Evolutionary conservation across 2,797 vertebrate genomes (phyloP), one percentile per base, ranked within the genome.

Genomic region (Melanogrammus aeglefinus): DNA sequence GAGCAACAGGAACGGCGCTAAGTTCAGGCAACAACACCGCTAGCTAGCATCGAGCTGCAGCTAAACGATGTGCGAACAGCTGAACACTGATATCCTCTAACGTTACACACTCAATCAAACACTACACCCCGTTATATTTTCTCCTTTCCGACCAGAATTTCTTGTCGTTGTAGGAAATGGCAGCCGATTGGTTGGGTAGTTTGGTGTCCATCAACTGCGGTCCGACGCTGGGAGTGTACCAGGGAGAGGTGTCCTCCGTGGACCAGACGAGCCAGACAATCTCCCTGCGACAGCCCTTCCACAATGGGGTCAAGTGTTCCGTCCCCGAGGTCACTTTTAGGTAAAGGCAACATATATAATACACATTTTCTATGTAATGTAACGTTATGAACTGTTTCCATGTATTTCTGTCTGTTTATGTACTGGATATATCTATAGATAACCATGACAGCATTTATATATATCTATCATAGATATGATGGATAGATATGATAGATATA

Each of bases 291-390:
- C 95, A 97, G 41, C 98, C 98, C 75, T 99, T 99, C 86, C 97
- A 99, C 79, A 99, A 99, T 85, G 98, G 98, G 24, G 92, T 98
- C 78, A 99, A 96, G 85, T 99, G 98, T 78, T 95, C 98, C 0
- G 97, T 99, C 79, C 97, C 97, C 7, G 98, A 99, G 87, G 97
- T 99, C 91, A 99, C 98, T n/a, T 99, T 99, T 94, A 97, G 98
- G 98, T 99, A 87, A 91, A 69, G 63, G 21, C 6, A n/a, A 63
- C 1, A 9, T 63, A n/a, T 24, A 44, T 14, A 44, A 16, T 44
- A 39, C 9, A 39, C 9, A 9, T 39, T 9, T 39, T 39, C 38
- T 39, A 9, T 39, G 38, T 39, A 39, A 13, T 14, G 41, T 14
- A 16, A 39, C 38, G 38, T 10, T 44, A 44, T 44, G 41, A 44